Evolutionary conservation across 2,797 vertebrate species (phyloP).

Genomic region (Coregonus ussuriensis): DNA sequence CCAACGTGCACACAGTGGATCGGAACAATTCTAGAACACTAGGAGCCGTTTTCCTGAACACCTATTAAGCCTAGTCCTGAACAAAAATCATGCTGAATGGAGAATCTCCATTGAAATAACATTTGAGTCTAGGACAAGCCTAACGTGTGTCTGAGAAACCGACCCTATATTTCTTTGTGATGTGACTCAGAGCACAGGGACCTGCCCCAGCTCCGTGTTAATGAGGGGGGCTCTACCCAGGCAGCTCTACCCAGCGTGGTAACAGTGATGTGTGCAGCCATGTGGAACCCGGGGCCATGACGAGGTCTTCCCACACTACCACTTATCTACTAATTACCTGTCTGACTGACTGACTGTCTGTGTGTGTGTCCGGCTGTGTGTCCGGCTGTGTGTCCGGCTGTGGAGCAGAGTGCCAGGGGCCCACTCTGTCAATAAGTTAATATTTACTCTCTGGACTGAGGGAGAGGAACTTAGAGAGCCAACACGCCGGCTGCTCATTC

Average conservation of each 20-base stretch:
- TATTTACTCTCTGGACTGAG: constrained; percentile 47
- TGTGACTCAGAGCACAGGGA: no score
- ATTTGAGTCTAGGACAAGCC: no score
- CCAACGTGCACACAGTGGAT: constrained; percentile 1
- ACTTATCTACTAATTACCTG: constrained; percentile 18
- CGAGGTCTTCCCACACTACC: constrained; percentile 25
- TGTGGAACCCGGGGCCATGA: constrained; percentile 21
- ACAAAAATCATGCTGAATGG: no score
- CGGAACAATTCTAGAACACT: no score
- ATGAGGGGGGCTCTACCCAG: background rate
- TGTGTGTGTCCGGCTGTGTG: background rate
- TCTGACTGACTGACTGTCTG: background rate
- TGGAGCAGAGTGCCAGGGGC: background rate
- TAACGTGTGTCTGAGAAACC: no score
- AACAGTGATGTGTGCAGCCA: constrained; percentile 29
- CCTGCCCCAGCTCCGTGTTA: background rate
- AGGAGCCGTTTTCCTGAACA: no score
- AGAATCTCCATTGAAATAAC: no score
- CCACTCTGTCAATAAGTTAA: constrained; percentile 27
- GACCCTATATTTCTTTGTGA: no score
- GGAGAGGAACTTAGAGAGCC: background rate
- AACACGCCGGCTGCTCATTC: constrained; percentile 31
- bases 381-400: constrained; percentile 1
- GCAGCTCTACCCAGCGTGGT: background rate
- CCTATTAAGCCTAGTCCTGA: no score